Evolutionary conservation across 2,797 vertebrate species (phyloP).

Genomic region (Champsocephalus gunnari): DNA sequence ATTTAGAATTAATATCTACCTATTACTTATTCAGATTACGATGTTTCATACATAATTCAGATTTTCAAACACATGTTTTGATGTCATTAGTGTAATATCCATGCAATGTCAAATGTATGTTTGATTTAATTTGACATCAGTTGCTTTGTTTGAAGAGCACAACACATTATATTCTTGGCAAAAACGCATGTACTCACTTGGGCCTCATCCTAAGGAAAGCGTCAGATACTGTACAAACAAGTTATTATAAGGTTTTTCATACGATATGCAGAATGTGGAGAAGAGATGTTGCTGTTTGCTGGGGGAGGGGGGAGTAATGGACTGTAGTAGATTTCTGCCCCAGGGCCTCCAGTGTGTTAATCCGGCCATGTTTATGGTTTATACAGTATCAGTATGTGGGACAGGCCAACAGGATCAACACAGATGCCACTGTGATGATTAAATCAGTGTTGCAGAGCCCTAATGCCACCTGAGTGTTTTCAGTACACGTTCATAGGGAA

Average conservation of each 20-base stretch:
- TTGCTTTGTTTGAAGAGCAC: background rate
- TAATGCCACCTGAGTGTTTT: conserved; percentile 2
- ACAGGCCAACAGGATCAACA: conserved; percentile 14
- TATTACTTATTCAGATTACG: no score
- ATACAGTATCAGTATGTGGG: conserved; percentile 20
- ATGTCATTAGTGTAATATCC: background rate
- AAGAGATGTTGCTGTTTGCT: background rate
- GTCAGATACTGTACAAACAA: background rate
- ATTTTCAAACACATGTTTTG: no score
- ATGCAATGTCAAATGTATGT: background rate
- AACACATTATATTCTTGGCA: background rate
- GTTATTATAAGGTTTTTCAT: background rate
- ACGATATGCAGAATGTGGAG: background rate
- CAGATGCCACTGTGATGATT: conserved; percentile 22
- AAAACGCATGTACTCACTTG: background rate
- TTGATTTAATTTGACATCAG: background rate
- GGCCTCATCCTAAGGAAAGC: background rate
- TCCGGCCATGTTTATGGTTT: conserved; percentile 13
- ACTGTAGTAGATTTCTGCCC: background rate
- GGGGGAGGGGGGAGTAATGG: background rate
- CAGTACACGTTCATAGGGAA: background rate
- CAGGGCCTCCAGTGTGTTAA: conserved; percentile 9
- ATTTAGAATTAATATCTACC: no score
- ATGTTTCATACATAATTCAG: no score
- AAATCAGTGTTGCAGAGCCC: background rate